Base-by-base conservation (phyloP, 1,140 invertebrate genomes). In the Pseudomyrmex gracilis region DNA sequence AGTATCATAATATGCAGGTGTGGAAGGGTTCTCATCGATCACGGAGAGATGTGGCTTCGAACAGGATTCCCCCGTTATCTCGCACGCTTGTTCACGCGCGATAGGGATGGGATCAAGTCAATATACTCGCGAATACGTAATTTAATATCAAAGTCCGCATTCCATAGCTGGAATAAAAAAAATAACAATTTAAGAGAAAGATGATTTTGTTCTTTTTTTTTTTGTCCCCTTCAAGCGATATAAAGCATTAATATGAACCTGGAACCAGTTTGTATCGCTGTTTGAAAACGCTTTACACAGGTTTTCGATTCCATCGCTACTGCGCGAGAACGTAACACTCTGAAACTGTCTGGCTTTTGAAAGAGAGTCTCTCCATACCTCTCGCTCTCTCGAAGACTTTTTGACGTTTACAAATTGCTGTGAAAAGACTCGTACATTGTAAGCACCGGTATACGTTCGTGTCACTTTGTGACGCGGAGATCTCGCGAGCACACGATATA, bases 401-500 rank as follows among this genome's bases (percentile, higher is more conserved):
- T 55, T 82, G 78, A 82, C 78, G 22, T 82, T 82, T 74, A 74
- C 78, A 82, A 74, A 82, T 82, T 63, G 78, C 78, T 73, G 57
- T 53, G 57, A 82, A 63, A 82, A 71, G 78, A 17, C 70, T 51
- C 57, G 45, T 73, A 63, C 70, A 53, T 73, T 73, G 57, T 61
- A 73, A 55, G 78, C 77, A 61, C 57, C 60, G 58, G 58, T 74
- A 74, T 70, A 47, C 70, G 34, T 82, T 24, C 58, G 45, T 53
- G 70, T 82, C 78, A 82, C 70, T 74, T 51, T 45, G 47, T 49
- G 57, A 58, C 8, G 12, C 66, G 43, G 22, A 53, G 51, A 49
- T 60, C 76, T 55, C 73, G 20, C 66, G 15, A 64, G 68, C 47
- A 34, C 49, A 13, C 49, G 49, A 51, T 13, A 45, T 34, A 74